A percentile compares a stretch with the other conserved stretches of the same genome.
Conservation (phyloP, 2,797 vertebrate species). For the Ciconia nigra region DNA sequence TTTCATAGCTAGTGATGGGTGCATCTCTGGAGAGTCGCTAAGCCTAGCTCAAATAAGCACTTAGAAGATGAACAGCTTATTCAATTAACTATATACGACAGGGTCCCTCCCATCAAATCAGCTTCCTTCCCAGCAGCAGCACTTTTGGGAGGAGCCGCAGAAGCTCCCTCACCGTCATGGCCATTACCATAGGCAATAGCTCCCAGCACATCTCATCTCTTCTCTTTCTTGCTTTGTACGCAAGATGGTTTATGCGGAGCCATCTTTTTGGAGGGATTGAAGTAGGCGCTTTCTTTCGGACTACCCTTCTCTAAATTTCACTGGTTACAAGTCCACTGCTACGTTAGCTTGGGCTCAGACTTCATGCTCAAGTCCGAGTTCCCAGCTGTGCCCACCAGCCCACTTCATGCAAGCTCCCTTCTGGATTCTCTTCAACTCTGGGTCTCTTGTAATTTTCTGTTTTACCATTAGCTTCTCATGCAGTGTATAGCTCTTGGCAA, state of each 20-base stretch:
- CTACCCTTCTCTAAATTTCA: neutral
- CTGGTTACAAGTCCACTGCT: no score
- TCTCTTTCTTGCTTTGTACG: neutral
- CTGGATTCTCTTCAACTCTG: neutral
- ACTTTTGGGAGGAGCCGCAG: neutral
- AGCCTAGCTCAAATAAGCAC: neutral
- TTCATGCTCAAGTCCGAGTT: fast-evolving
- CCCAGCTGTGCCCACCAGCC: neutral
- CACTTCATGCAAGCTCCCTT: neutral
- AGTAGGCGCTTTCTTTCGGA: neutral
- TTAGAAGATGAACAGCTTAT: constrained; percentile 1
- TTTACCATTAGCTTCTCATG: neutral
- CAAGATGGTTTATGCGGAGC: neutral
- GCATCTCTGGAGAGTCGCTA: constrained; percentile 2
- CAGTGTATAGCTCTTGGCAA: neutral
- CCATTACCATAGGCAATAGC: neutral
- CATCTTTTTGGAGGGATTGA: neutral
- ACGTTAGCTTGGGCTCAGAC: neutral
- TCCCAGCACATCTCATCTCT: neutral
- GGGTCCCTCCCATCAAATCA: constrained; percentile 27
- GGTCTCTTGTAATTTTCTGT: neutral
- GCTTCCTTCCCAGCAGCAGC: neutral
- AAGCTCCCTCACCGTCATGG: neutral
- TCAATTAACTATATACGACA: neutral
- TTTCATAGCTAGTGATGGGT: constrained; percentile 5